Percentiles rank a stretch among this genome's conserved stretches.
These are phyloP conservation scores for Autographa gamma DNA, from an alignment of 2,888 invertebrate genomes.

Conservation along the genomic window DNA sequence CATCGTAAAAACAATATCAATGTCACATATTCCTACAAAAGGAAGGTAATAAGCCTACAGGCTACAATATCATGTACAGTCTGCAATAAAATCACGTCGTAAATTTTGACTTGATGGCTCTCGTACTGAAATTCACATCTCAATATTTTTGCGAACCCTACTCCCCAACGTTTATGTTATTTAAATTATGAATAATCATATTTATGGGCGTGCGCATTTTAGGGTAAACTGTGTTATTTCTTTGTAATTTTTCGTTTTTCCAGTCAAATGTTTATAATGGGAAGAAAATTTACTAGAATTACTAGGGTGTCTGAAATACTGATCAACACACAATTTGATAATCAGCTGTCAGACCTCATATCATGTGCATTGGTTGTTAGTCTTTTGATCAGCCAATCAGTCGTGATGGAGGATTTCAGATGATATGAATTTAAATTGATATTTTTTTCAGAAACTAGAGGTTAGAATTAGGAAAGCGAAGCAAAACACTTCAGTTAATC, in stretches of 20 bases:
- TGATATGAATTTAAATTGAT: too few relatives aligned
- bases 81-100: constrained; percentile 53
- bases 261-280: background rate
- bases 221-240: constrained; percentile 23
- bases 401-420: too few relatives aligned
- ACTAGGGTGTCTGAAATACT: background rate
- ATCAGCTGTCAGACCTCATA: too few relatives aligned
- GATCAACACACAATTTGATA: too few relatives aligned
- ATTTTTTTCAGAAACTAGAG: too few relatives aligned
- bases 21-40: constrained; percentile 42
- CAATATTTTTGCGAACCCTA: constrained; percentile 51
- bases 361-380: too few relatives aligned
- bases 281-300: background rate
- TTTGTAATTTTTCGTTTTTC: constrained; percentile 33
- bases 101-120: constrained; percentile 52
- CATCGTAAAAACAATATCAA: constrained; percentile 54
- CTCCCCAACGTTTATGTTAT: constrained; percentile 48
- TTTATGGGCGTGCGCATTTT: constrained; percentile 38
- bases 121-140: constrained; percentile 24
- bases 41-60: constrained; percentile 29
- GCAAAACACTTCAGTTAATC: too few relatives aligned
- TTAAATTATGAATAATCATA: constrained; percentile 55
- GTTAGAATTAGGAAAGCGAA: too few relatives aligned
- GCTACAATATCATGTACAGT: constrained; percentile 40
- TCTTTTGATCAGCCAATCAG: too few relatives aligned